Conservation (phyloP, 2,797 vertebrate species). For the Arctocebus calabarensis region DNA sequence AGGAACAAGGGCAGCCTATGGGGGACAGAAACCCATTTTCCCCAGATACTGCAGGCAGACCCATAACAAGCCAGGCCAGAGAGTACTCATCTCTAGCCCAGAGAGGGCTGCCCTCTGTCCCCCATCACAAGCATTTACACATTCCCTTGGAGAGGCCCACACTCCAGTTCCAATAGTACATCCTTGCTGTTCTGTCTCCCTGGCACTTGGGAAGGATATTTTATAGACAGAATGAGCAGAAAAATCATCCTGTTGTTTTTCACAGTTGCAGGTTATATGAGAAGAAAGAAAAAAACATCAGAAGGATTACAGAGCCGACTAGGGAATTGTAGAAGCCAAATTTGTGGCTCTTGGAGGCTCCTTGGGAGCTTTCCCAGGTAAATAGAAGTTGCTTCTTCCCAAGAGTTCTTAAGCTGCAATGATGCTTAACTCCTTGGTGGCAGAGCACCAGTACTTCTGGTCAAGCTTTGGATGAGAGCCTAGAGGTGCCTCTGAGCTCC, state of each 20-base stretch:
- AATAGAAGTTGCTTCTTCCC: background rate
- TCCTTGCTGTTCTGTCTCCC: background rate
- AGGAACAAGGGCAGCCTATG: background rate
- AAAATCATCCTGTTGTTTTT: slow-evolving; percentile 1
- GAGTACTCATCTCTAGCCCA: background rate
- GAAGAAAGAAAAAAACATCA: background rate
- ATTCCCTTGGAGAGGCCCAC: background rate
- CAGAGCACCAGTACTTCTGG: background rate
- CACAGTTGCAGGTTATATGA: slow-evolving; percentile 4
- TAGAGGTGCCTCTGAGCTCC: background rate
- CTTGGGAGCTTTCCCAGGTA: background rate
- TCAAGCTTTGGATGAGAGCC: background rate
- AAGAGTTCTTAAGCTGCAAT: background rate
- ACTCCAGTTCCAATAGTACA: background rate
- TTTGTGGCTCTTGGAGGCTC: background rate
- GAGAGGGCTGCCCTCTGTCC: rapidly evolving
- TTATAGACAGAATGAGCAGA: background rate
- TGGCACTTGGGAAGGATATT: background rate
- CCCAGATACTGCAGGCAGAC: background rate
- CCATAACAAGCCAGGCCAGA: rapidly evolving
- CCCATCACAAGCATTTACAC: background rate
- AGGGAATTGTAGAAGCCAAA: background rate
- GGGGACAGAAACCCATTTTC: background rate
- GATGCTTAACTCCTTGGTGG: background rate
- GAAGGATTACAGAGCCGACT: background rate